A percentile compares a stretch with the other conserved stretches of the same genome.
Conservation (phyloP, 2,113 vertebrate species). For the Puntigrus tetrazona region DNA sequence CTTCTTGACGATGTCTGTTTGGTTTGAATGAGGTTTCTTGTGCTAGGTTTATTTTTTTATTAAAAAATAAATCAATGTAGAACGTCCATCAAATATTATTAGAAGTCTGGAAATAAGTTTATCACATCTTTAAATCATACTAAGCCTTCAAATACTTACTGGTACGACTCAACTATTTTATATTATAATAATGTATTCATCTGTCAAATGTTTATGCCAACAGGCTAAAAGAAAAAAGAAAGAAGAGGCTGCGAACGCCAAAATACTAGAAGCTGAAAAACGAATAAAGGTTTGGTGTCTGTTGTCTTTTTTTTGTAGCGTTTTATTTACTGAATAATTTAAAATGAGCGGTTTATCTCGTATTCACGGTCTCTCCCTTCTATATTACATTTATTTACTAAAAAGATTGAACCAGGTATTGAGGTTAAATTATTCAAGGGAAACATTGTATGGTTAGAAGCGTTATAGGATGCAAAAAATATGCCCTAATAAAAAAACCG, state of each 20-base stretch:
- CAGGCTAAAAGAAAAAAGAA: slow-evolving; percentile 97
- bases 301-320: slow-evolving; percentile 16
- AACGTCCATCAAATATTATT: background rate
- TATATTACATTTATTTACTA: background rate
- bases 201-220: slow-evolving; percentile 53
- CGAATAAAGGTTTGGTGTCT: slow-evolving; percentile 85
- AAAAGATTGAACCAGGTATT: background rate
- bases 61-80: background rate
- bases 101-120: background rate
- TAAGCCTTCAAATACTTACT: background rate
- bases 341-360: background rate
- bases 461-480: background rate
- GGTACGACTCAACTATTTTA: background rate
- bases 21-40: background rate
- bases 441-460: background rate
- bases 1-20: too few species aligned
- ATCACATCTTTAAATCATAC: background rate
- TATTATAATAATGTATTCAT: background rate
- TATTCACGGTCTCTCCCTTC: background rate
- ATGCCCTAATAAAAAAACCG: background rate
- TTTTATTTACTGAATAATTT: background rate
- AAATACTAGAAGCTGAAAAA: slow-evolving; percentile 94
- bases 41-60: background rate
- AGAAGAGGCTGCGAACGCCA: slow-evolving; percentile 93
- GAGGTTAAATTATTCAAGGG: background rate